Conservation (phyloP, 2,113 vertebrate species). For the Crotophaga sulcirostris region DNA sequence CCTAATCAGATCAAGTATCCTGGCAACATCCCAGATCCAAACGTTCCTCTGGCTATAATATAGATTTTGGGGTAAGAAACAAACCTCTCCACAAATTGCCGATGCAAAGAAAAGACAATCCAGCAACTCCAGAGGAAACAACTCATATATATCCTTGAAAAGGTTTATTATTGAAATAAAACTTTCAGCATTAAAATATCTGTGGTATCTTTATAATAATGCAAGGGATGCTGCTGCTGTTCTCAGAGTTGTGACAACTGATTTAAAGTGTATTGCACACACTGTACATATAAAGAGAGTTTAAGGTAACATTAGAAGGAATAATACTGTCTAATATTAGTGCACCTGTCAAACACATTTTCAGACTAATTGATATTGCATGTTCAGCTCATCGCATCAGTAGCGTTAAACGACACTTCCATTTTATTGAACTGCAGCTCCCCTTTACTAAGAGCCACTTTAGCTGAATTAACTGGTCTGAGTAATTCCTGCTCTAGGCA, state of each 20-base stretch:
- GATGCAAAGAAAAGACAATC: not conserved
- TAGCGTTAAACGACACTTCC: not conserved
- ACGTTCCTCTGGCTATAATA: not conserved
- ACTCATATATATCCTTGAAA: not conserved
- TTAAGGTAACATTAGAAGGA: not conserved
- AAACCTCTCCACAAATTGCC: not conserved
- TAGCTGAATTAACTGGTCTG: not conserved
- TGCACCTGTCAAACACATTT: not conserved
- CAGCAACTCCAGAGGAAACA: not conserved
- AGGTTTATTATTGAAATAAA: not conserved
- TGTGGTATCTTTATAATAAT: not conserved
- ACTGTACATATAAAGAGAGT: not conserved
- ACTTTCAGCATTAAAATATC: not conserved
- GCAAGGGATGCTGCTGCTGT: not conserved
- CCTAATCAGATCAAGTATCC: not conserved
- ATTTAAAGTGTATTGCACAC: not conserved
- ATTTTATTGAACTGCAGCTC: not conserved
- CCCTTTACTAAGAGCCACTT: not conserved
- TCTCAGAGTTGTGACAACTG: not conserved
- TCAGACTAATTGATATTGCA: not conserved
- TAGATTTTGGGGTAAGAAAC: not conserved
- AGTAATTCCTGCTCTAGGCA: conserved; percentile 12
- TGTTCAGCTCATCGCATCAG: not conserved
- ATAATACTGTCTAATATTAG: not conserved
- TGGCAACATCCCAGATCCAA: not conserved